A percentile compares a stretch with the other conserved stretches of the same genome.
Evolutionary conservation across 2,113 vertebrate species (phyloP).

Genomic region (Proteles cristata): DNA sequence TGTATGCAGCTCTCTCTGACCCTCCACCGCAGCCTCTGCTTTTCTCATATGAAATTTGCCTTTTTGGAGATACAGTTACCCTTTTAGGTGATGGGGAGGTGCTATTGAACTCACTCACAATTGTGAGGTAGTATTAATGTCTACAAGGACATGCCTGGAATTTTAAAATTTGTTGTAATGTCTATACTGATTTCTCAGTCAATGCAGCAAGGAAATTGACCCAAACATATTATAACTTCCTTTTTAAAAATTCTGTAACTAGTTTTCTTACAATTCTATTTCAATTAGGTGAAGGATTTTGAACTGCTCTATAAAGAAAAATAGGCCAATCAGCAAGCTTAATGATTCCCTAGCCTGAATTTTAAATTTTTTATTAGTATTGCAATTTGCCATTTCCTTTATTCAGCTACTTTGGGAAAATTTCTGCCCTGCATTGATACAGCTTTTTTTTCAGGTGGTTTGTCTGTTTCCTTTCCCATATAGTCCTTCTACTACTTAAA

Average conservation of each 20-base stretch:
- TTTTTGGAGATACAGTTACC: background rate
- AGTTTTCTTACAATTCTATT: constrained; percentile 28
- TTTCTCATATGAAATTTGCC: background rate
- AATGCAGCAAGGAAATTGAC: background rate
- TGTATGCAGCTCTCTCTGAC: background rate
- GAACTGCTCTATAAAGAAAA: constrained; percentile 28
- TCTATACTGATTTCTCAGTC: background rate
- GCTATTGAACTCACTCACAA: background rate
- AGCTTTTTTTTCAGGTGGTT: constrained; percentile 26
- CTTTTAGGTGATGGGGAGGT: background rate
- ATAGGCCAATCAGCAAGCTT: constrained; percentile 24
- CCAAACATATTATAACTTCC: background rate
- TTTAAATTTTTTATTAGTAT: constrained; percentile 33
- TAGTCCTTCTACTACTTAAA: constrained; percentile 28
- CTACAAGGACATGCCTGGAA: background rate
- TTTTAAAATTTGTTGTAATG: constrained; percentile 8
- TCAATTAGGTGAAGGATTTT: constrained; percentile 49
- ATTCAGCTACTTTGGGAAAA: constrained; percentile 30
- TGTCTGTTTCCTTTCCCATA: constrained; percentile 2
- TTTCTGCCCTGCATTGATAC: background rate
- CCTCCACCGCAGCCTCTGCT: background rate
- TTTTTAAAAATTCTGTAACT: background rate
- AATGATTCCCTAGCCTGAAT: background rate
- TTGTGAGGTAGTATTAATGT: background rate
- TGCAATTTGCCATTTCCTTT: constrained; percentile 42